Percentiles rank a stretch among this genome's conserved stretches.
phyloP scores from a whole-genome alignment of 2,113 vertebrate species.

The Dromiciops gliroides region DNA sequence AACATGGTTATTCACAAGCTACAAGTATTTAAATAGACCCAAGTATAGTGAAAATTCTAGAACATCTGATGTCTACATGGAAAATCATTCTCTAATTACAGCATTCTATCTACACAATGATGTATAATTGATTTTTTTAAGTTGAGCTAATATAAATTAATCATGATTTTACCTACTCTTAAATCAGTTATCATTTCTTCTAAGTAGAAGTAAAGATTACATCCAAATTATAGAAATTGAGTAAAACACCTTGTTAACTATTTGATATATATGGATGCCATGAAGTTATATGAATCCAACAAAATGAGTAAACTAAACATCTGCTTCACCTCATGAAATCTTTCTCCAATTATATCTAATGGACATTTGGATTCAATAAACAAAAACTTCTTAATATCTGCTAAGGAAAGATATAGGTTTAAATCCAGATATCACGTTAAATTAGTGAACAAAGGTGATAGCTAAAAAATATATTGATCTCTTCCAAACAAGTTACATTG shows the following conservation, averaged over 20 bases:
- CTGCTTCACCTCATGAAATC: not conserved
- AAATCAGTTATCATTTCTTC: not conserved
- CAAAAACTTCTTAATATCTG: not conserved
- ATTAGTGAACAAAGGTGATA: not conserved
- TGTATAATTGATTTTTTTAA: not conserved
- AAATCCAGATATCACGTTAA: not conserved
- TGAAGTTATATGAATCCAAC: not conserved
- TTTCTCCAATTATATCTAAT: not conserved
- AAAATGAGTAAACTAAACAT: not conserved
- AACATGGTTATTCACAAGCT: not conserved
- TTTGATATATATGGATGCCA: not conserved
- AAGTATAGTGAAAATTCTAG: too few relatives aligned
- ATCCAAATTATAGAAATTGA: not conserved
- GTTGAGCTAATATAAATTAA: not conserved
- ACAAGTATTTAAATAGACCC: too few relatives aligned
- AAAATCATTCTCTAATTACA: not conserved
- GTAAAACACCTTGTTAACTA: not conserved
- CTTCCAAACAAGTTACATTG: not conserved
- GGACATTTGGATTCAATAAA: not conserved
- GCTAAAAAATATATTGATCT: not conserved
- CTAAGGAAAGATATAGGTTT: not conserved
- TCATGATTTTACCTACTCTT: not conserved
- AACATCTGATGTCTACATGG: too few relatives aligned
- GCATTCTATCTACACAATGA: not conserved
- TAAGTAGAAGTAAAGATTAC: not conserved